Conservation (phyloP, 2,113 vertebrate species). For the Atrichornis clamosus region DNA sequence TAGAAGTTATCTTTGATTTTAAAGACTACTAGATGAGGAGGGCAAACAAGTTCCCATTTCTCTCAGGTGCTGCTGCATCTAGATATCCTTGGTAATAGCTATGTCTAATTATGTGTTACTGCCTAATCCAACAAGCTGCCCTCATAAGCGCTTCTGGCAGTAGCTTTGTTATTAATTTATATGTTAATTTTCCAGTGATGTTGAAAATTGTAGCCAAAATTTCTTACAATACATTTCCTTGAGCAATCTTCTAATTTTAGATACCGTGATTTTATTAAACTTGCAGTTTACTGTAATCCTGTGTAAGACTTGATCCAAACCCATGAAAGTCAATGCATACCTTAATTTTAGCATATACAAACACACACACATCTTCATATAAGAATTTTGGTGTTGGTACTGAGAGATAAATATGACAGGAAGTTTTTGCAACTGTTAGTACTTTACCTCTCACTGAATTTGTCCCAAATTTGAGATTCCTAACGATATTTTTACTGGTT, state of each 20-base stretch:
- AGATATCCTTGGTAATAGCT: conserved; percentile 26
- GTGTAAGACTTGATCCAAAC: not conserved
- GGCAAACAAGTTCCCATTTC: not conserved
- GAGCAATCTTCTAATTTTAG: conserved; percentile 18
- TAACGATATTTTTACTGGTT: not conserved
- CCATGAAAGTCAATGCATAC: not conserved
- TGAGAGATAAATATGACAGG: not conserved
- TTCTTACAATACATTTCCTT: conserved; percentile 31
- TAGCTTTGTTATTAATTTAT: conserved; percentile 49
- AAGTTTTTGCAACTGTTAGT: not conserved
- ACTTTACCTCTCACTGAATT: not conserved
- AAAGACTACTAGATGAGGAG: not conserved
- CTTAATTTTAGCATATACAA: not conserved
- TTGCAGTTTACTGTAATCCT: not conserved
- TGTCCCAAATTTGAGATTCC: not conserved
- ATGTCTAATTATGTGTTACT: conserved; percentile 37
- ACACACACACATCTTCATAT: not conserved
- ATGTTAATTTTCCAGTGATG: conserved; percentile 52
- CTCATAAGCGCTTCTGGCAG: not conserved
- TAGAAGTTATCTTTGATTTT: not conserved
- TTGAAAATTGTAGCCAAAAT: conserved; percentile 37
- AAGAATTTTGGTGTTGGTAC: not conserved
- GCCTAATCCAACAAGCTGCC: conserved; percentile 27
- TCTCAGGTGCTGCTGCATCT: conserved; percentile 41
- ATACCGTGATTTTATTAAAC: conserved; percentile 9